Percentiles rank a stretch among this genome's conserved stretches.
Evolutionary conservation across 1,140 invertebrate species (phyloP).

Genomic region (Aphelenchoides besseyi): DNA sequence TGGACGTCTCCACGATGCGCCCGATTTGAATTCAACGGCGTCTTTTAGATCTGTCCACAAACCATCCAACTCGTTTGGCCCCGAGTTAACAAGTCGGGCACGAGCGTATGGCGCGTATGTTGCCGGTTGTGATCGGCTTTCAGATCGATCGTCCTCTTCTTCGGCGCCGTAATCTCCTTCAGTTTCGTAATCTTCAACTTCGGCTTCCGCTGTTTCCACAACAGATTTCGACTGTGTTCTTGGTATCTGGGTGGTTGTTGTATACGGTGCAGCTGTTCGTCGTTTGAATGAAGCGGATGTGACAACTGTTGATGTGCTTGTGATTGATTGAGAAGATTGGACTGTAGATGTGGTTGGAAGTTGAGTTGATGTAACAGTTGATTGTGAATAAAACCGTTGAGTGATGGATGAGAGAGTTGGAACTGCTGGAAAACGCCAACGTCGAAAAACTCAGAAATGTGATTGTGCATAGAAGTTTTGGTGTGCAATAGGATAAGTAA

Average conservation of each 20-base stretch:
- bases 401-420: too few species aligned
- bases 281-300: too few species aligned
- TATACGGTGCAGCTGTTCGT: constrained; percentile 1
- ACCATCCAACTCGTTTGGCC: constrained; percentile 25
- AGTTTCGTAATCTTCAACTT: constrained; percentile 19
- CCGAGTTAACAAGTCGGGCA: constrained; percentile 14
- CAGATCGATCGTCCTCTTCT: constrained; percentile 16
- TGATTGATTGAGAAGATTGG: too few species aligned
- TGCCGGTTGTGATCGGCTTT: background rate
- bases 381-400: too few species aligned
- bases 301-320: too few species aligned
- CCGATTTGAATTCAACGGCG: constrained; percentile 24
- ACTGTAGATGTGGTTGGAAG: too few species aligned
- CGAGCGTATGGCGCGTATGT: constrained; percentile 23
- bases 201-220: background rate
- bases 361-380: too few species aligned
- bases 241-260: background rate
- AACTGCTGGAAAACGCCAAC: too few species aligned
- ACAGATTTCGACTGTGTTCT: background rate
- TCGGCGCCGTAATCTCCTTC: constrained; percentile 21
- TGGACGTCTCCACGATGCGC: constrained; percentile 15
- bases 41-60: constrained; percentile 23
- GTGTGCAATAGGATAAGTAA: too few species aligned
- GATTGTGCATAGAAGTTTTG: too few species aligned
- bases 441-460: too few species aligned